phyloP scores from a whole-genome alignment of 1,140 invertebrate species.

The Drosophila oshimai region DNA sequence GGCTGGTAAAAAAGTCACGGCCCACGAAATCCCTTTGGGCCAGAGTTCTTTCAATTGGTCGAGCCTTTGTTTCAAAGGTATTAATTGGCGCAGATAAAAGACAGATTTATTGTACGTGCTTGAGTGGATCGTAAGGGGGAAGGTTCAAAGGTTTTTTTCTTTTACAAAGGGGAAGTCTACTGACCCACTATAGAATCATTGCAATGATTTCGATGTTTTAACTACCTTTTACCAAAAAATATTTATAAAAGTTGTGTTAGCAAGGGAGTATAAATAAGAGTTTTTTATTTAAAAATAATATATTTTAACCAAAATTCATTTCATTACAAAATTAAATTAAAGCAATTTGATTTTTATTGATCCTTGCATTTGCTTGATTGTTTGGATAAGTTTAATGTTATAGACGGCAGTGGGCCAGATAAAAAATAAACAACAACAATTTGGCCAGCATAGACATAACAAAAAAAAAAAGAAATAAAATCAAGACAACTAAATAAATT shows the following conservation, averaged over 20 bases:
- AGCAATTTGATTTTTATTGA: neutral
- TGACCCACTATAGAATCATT: neutral
- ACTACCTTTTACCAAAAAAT: too few relatives aligned
- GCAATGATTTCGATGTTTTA: neutral
- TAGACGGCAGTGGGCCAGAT: slow-evolving; percentile 28
- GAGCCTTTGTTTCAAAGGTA: slow-evolving; percentile 13
- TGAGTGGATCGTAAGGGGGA: neutral
- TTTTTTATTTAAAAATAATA: neutral
- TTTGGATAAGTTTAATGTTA: slow-evolving; percentile 40
- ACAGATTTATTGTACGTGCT: slow-evolving; percentile 52
- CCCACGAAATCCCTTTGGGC: slow-evolving; percentile 31
- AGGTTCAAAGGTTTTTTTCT: neutral
- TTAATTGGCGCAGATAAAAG: slow-evolving; percentile 52
- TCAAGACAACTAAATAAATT: slow-evolving; percentile 51
- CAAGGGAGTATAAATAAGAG: too few relatives aligned
- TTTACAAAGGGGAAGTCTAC: neutral
- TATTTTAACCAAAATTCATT: neutral
- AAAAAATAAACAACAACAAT: slow-evolving; percentile 44
- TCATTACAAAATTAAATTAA: neutral
- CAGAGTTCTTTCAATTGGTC: neutral
- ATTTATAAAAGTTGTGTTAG: too few relatives aligned
- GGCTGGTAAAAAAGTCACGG: slow-evolving; percentile 18
- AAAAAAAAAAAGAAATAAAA: slow-evolving; percentile 5
- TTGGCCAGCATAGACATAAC: neutral
- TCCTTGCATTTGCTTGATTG: neutral